phyloP scores from a whole-genome alignment of 2,888 invertebrate genomes.

The Volucella bombylans region DNA sequence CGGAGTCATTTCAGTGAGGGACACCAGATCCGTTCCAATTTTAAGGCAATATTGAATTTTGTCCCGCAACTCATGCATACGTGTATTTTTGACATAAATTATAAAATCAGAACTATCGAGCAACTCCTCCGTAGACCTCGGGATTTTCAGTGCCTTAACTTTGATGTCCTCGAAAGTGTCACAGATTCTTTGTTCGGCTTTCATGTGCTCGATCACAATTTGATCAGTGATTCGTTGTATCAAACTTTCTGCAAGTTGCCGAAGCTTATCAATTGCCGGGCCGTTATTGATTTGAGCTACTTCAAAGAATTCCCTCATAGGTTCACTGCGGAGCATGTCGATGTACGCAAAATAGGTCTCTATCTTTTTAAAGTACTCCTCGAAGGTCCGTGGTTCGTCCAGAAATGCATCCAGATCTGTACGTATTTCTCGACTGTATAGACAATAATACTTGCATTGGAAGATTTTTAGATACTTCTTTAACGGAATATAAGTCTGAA shows the following conservation, averaged over 20 bases:
- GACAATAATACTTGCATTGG: constrained; percentile 84
- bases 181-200: constrained; percentile 87
- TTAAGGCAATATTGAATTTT: constrained; percentile 87
- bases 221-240: constrained; percentile 86
- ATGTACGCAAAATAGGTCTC: constrained; percentile 85
- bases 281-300: constrained; percentile 86
- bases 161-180: constrained; percentile 88
- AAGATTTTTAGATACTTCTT: constrained; percentile 84
- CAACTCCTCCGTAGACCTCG: constrained; percentile 90
- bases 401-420: constrained; percentile 83
- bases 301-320: constrained; percentile 87
- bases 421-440: constrained; percentile 83
- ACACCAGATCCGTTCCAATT: constrained; percentile 87
- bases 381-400: constrained; percentile 84
- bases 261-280: constrained; percentile 86
- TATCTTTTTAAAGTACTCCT: constrained; percentile 85
- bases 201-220: constrained; percentile 86
- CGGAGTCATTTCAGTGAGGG: constrained; percentile 88
- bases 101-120: constrained; percentile 92
- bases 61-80: constrained; percentile 87
- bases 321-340: constrained; percentile 85
- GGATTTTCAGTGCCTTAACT: constrained; percentile 87
- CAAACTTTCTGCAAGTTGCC: constrained; percentile 84
- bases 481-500: constrained; percentile 84
- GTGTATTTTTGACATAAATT: constrained; percentile 88